Conservation (phyloP, 2,888 invertebrate species). For the Agonopterix heracliana region DNA sequence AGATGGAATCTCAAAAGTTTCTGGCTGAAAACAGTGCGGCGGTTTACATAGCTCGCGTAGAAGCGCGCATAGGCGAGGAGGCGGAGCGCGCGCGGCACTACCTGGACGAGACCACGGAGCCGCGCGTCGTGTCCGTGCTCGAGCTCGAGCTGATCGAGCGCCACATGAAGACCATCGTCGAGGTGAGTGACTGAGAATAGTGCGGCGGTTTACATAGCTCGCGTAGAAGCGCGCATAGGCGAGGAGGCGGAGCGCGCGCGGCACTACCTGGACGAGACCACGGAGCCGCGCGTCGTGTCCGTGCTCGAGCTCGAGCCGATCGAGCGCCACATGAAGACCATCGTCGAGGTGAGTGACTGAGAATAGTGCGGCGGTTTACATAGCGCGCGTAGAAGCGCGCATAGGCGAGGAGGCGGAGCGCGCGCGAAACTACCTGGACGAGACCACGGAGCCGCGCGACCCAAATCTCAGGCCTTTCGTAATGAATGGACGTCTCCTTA, state of each 20-base stretch:
- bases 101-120: conserved; percentile 97
- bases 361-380: conserved; percentile 99
- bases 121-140: conserved; percentile 95
- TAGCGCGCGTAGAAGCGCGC: conserved; percentile 97
- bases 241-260: conserved; percentile 99
- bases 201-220: conserved; percentile 98
- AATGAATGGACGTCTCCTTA: too few species aligned
- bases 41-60: conserved; percentile 99
- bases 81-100: conserved; percentile 98
- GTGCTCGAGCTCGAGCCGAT: conserved; percentile 99
- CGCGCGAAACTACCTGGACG: conserved; percentile 98
- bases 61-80: conserved; percentile 97
- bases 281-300: conserved; percentile 95
- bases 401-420: conserved; percentile 98
- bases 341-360: conserved; percentile 60
- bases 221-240: conserved; percentile 97
- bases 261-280: conserved; percentile 97
- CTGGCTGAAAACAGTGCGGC: conserved; percentile 98
- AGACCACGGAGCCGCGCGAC: conserved; percentile 97
- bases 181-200: conserved; percentile 84
- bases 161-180: conserved; percentile 92
- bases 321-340: conserved; percentile 97
- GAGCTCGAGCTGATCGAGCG: conserved; percentile 98
- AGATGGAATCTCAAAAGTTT: conserved; percentile 98
- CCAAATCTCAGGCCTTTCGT: too few species aligned